phyloP scores from a whole-genome alignment of 2,113 vertebrate species.

The Furnarius figulus region DNA sequence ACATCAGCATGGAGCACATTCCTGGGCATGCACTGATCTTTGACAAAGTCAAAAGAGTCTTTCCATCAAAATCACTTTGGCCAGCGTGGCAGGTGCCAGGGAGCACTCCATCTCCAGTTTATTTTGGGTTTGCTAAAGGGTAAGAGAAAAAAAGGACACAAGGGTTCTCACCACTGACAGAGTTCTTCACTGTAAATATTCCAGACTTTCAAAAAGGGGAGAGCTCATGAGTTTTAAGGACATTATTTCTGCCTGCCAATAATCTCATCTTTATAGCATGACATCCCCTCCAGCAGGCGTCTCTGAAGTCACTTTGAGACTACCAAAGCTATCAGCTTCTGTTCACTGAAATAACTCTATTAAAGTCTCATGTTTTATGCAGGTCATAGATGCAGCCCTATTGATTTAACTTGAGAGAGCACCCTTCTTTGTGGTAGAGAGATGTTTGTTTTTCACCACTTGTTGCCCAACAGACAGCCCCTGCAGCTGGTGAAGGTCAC shows the following conservation, averaged over 20 bases:
- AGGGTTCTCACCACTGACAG: neutral
- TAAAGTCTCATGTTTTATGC: conserved; percentile 61
- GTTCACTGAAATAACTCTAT: conserved; percentile 28
- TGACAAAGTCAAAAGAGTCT: neutral
- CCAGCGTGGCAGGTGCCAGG: neutral
- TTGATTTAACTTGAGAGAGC: conserved; percentile 31
- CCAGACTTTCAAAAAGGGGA: neutral
- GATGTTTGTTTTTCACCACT: neutral
- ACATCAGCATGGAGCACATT: neutral
- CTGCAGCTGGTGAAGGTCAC: neutral
- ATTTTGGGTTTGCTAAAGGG: neutral
- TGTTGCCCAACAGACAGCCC: neutral
- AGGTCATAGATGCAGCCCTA: neutral
- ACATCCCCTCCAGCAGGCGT: neutral
- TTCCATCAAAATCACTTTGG: neutral
- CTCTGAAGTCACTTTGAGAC: neutral
- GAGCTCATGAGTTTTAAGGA: neutral
- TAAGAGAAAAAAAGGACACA: neutral
- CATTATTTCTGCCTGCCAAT: neutral
- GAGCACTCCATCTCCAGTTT: neutral
- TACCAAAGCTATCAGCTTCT: neutral
- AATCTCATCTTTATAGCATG: neutral
- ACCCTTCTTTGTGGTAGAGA: neutral
- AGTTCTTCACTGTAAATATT: neutral
- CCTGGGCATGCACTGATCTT: neutral